These are phyloP conservation scores for Apteryx owenii DNA, from an alignment of 2,113 vertebrate species.

Conservation along the genomic window DNA sequence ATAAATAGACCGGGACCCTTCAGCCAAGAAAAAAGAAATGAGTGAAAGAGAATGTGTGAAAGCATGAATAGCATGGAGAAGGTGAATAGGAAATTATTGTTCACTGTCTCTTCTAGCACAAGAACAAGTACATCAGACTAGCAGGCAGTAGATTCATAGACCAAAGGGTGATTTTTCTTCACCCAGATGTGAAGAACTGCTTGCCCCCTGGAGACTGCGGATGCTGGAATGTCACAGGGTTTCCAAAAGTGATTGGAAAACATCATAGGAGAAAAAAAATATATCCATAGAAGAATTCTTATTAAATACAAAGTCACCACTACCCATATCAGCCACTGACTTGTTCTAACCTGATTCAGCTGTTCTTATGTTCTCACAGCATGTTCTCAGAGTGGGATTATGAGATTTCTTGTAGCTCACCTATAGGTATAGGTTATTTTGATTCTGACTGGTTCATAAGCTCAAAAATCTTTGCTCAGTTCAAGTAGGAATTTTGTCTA, in stretches of 20 bases:
- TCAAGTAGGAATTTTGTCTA: slow-evolving; percentile 37
- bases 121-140: neutral
- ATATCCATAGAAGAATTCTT: neutral
- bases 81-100: neutral
- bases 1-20: neutral
- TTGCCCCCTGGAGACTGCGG: neutral
- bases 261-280: neutral
- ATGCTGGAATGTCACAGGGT: neutral
- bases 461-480: neutral
- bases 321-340: neutral
- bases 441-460: slow-evolving; percentile 14
- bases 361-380: neutral
- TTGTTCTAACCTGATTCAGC: neutral
- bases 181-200: neutral
- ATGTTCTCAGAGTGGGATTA: neutral
- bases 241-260: neutral
- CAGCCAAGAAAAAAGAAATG: neutral
- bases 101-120: neutral
- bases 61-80: slow-evolving; percentile 35
- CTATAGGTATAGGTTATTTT: neutral
- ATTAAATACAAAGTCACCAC: neutral
- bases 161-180: neutral
- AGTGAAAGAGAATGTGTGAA: neutral
- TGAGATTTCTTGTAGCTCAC: slow-evolving; percentile 13
- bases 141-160: neutral